Evolutionary conservation across 2,888 invertebrate species (phyloP), one percentile per base, ranked within the genome.

Genomic region (Steinernema scapterisci): DNA sequence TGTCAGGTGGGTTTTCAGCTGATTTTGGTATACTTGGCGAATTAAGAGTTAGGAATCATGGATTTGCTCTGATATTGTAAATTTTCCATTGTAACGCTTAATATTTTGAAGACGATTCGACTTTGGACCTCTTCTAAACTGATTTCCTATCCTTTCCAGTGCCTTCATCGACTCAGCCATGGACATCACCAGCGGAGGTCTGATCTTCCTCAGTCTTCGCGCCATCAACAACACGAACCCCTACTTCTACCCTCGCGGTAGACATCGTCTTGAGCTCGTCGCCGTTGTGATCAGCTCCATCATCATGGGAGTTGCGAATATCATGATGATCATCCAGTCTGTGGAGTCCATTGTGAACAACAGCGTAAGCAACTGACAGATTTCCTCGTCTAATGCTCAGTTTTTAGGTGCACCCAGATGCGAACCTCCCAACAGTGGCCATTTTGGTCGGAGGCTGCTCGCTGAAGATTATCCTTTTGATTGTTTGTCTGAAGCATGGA

Each of bases 101-200:
- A n/a, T n/a, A n/a, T 75, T 77, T 75, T 52, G 23, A 25, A 25
- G 3, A n/a, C 19, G 52, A 51, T 51, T 19, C 11, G 19, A n/a
- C 13, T 76, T 2, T 27, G 6, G n/a, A n/a, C n/a, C n/a, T n/a
- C n/a, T n/a, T n/a, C n/a, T n/a, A n/a, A n/a, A 73, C 11, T 73
- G 13, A 11, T 44, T 38, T 75, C n/a, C 21, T n/a, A 1, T 23
- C 23, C 5, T 21, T 56, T 82, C 72, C 73, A 89, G 89, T 75
- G 89, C 89, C 71, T 87, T 90, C 74, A 87, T 90, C n/a, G 90
- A 90, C 83, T 89, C 89, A 52, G 82, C 85, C 13, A 89, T 90
- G 75, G 90, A 90, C 80, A 82, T 90, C 1, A 80, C 89, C 6
- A 88, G 89, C 21, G 88, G 89, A 7, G 73, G 87, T 19, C 85